Evolutionary conservation across 2,113 vertebrate genomes (phyloP), one percentile per base, ranked within the genome.

Genomic region (Dipodomys stephensi): DNA sequence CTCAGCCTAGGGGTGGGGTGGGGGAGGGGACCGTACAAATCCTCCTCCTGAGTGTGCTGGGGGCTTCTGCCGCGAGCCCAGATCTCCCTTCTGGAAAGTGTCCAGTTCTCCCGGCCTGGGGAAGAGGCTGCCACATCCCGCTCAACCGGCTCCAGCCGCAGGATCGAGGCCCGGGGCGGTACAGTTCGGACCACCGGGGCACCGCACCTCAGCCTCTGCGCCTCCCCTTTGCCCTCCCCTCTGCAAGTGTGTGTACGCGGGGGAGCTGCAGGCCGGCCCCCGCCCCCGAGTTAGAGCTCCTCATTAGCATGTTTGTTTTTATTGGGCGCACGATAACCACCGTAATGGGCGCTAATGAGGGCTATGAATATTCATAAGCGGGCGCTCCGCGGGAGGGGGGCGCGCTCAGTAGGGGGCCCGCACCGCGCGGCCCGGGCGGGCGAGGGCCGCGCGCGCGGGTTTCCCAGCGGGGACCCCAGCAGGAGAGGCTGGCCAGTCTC

Each of bases 231-330:
- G 32, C 49, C 57, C 9, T 19, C n/a, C 49, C 15, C 32, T 69
- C 22, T 57, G 53, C 53, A 16, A 18, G 53, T 57, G 53, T 57
- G 53, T 57, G 53, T 57, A 13, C 15, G 53, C 15, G 53, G 12
- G 53, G 12, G 53, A 16, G 53, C 11, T 57, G 53, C 20, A 2
- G 65, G 27, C 4, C 65, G 2, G 30, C 84, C 77, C 1, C n/a
- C 71, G 1, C 30, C 71, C 89, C 91, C 5, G 0, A 4, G 79
- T 92, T 95, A 93, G 97, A 96, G 88, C 89, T 92, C 79, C 89
- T 96, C 94, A 94, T 98, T 96, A 98, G 97, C 94, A 81, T 96
- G 96, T 96, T 97, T 88, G 94, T 95, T 85, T 98, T 98, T 98
- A 97, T 96, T 96, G 96, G 97, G 22, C 90, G 76, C 72, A 78